Evolutionary conservation across 1,140 invertebrate genomes (phyloP), one percentile per base, ranked within the genome.

Genomic region (Melanaphis sacchari): DNA sequence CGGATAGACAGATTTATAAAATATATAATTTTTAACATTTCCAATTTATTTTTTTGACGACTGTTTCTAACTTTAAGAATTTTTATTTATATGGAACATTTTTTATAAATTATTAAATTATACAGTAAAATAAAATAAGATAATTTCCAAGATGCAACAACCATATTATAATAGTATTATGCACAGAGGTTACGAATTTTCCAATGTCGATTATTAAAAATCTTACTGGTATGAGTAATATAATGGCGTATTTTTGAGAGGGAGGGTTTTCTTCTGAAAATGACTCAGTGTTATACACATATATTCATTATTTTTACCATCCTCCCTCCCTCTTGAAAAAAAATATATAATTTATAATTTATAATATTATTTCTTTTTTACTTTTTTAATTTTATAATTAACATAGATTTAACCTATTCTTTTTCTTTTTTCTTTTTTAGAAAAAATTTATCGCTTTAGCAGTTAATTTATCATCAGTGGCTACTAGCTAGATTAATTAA

Each of bases 1-100:
- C 31, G 59, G 59, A 66, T 76, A n/a, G 59, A 76, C 59, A 76
- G 59, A n/a, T 76, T 76, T 76, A 76, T 76, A 76, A 76, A 76
- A n/a, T 76, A 76, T 76, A 76, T 76, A 76, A 76, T 76, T 76
- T 76, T 76, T n/a, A 76, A 76, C 31, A 7, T 76, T 76, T n/a
- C n/a, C 59, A 15, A n/a, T 76, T 76, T n/a, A n/a, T 76, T 76
- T 76, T 76, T 36, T 15, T 36, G 59, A n/a, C 31, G 31, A n/a
- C 31, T 76, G 59, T 76, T 76, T 76, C n/a, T 76, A 22, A 76
- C 31, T 31, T 31, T 66, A 11, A 5, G 59, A 18, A 66, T 66
- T n/a, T n/a, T 66, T 66, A 66, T n/a, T 66, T 18, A 66, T 31
- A 31, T 31, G 15, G 15, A 31, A 66, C 31, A 66, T 31, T 66